phyloP scores from a whole-genome alignment of 2,113 vertebrate genomes.

The Chionis minor region DNA sequence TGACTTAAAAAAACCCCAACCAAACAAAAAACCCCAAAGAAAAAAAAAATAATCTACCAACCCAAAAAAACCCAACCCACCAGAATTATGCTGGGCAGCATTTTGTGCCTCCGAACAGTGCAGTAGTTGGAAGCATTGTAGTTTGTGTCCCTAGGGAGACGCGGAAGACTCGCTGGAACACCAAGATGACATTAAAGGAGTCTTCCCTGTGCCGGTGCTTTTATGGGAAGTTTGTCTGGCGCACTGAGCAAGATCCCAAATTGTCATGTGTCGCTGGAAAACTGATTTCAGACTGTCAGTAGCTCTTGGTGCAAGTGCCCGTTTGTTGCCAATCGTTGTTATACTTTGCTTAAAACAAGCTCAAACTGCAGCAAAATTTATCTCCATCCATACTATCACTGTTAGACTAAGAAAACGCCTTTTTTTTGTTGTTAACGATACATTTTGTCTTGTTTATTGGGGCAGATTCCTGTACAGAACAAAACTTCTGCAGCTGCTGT shows the following conservation, averaged over 20 bases:
- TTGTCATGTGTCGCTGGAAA: background rate
- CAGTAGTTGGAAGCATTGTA: fast-evolving
- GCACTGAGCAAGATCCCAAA: background rate
- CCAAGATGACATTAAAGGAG: background rate
- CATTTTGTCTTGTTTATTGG: background rate
- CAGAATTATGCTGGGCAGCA: background rate
- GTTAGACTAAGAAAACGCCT: background rate
- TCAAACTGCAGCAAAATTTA: background rate
- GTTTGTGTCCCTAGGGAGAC: background rate
- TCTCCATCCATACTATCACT: background rate
- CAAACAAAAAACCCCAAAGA: background rate
- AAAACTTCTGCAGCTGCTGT: background rate
- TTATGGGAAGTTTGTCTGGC: background rate
- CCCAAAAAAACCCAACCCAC: no score
- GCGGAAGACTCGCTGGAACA: background rate
- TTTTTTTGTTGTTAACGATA: background rate
- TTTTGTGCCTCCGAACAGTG: background rate
- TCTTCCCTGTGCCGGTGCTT: background rate
- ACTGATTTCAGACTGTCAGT: background rate
- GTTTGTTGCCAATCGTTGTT: background rate
- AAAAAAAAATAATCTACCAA: no score
- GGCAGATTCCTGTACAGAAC: background rate
- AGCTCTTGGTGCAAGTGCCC: background rate
- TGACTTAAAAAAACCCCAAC: background rate
- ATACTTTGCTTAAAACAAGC: background rate